These are phyloP conservation scores for Biston stratarius DNA, from an alignment of 2,888 invertebrate species.

Conservation along the genomic window DNA sequence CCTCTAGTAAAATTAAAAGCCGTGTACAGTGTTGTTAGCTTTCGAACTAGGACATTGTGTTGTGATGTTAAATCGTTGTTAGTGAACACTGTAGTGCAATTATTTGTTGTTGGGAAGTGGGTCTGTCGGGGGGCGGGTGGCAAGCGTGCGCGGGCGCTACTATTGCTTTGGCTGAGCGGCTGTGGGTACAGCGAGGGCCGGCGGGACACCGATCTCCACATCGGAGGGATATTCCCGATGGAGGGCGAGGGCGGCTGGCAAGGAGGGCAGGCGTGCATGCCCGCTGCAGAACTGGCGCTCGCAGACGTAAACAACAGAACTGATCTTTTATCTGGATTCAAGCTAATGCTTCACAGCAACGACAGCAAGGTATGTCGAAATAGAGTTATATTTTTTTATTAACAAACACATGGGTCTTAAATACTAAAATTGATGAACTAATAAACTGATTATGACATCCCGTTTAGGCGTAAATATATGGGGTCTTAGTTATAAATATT, in stretches of 20 bases:
- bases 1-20: constrained; percentile 84
- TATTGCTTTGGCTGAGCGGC: constrained; percentile 71
- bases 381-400: background rate
- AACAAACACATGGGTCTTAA: no score
- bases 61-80: constrained; percentile 76
- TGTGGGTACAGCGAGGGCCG: constrained; percentile 72
- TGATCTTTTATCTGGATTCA: constrained; percentile 96
- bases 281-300: constrained; percentile 98
- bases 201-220: constrained; percentile 93
- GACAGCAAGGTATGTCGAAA: constrained; percentile 94
- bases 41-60: constrained; percentile 81
- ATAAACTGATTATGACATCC: no score
- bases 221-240: constrained; percentile 99
- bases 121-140: constrained; percentile 57
- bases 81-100: constrained; percentile 82
- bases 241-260: constrained; percentile 99
- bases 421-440: background rate
- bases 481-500: no score
- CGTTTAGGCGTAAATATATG: no score
- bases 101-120: constrained; percentile 82
- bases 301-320: constrained; percentile 97
- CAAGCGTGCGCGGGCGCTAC: constrained; percentile 59
- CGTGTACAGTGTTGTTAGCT: constrained; percentile 65
- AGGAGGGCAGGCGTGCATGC: constrained; percentile 99
- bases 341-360: constrained; percentile 96